Percentiles rank a stretch among this genome's conserved stretches.
Conservation (phyloP, 2,888 invertebrate genomes). For the Cryptosula pallasiana region DNA sequence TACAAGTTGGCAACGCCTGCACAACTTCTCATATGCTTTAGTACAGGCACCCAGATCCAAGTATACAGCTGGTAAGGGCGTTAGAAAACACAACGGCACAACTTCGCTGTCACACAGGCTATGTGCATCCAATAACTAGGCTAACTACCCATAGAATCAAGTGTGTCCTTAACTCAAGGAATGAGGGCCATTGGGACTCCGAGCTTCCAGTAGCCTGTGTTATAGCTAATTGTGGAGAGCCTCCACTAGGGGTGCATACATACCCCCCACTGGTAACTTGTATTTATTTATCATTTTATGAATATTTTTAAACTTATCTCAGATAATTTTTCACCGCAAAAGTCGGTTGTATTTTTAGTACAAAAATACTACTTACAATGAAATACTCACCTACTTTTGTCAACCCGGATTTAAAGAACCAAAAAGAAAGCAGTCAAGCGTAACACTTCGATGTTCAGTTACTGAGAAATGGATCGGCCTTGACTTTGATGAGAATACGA, state of each 20-base stretch:
- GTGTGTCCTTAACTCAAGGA: not conserved
- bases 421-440: not conserved
- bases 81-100: not conserved
- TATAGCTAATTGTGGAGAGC: constrained; percentile 5
- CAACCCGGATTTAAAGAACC: constrained; percentile 11
- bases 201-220: not conserved
- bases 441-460: constrained; percentile 4
- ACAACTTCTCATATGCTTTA: too few relatives aligned
- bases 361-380: not conserved
- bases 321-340: too few relatives aligned
- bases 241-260: constrained; percentile 1
- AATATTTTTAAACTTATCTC: too few relatives aligned
- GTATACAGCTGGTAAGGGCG: not conserved
- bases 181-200: constrained; percentile 5
- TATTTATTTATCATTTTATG: too few relatives aligned
- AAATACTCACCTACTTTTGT: not conserved
- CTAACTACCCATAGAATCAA: not conserved
- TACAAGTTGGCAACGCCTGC: too few relatives aligned
- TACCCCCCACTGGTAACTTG: not conserved
- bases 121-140: constrained; percentile 1
- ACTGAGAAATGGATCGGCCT: not conserved
- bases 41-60: not conserved
- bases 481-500: constrained; percentile 15
- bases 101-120: constrained; percentile 7
- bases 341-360: too few relatives aligned